Evolutionary conservation across 2,888 invertebrate species (phyloP).

Genomic region (Hesperia comma): DNA sequence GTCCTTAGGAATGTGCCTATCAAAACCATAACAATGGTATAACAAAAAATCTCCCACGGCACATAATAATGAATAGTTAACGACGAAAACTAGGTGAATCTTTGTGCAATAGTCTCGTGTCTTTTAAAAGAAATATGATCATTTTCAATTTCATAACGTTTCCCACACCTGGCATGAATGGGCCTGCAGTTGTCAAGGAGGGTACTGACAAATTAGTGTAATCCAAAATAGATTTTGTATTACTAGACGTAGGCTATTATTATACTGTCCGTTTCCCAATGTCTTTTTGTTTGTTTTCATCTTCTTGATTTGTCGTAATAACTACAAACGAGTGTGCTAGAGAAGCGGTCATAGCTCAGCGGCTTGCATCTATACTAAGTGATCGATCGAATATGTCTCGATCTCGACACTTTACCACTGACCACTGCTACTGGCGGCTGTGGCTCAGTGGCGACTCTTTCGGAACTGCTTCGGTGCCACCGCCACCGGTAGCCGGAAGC

Average conservation of each 20-base stretch:
- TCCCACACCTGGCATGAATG: conserved; percentile 80
- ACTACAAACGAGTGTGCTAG: too few relatives aligned
- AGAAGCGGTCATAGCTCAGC: too few relatives aligned
- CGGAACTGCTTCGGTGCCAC: too few relatives aligned
- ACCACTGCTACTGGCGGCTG: too few relatives aligned
- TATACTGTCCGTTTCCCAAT: neutral
- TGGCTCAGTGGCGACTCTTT: too few relatives aligned
- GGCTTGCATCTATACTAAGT: too few relatives aligned
- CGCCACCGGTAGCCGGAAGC: too few relatives aligned
- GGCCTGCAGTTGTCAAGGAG: conserved; percentile 55
- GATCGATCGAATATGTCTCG: too few relatives aligned
- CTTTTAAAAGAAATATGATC: conserved; percentile 84
- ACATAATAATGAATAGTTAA: conserved; percentile 82
- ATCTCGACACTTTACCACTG: too few relatives aligned
- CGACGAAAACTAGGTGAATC: conserved; percentile 84
- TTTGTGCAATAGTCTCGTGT: conserved; percentile 80
- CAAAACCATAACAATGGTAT: conserved; percentile 73
- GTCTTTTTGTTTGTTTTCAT: neutral
- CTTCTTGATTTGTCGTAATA: too few relatives aligned
- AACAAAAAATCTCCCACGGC: conserved; percentile 80
- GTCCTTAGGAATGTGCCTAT: conserved; percentile 76
- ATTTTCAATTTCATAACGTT: conserved; percentile 82
- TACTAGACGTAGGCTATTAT: conserved; percentile 44
- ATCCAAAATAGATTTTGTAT: conserved; percentile 78
- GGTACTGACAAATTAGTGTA: conserved; percentile 77